A percentile compares a stretch with the other conserved stretches of the same genome.
Conservation (phyloP, 2,797 vertebrate genomes). For the Amniataba percoides region DNA sequence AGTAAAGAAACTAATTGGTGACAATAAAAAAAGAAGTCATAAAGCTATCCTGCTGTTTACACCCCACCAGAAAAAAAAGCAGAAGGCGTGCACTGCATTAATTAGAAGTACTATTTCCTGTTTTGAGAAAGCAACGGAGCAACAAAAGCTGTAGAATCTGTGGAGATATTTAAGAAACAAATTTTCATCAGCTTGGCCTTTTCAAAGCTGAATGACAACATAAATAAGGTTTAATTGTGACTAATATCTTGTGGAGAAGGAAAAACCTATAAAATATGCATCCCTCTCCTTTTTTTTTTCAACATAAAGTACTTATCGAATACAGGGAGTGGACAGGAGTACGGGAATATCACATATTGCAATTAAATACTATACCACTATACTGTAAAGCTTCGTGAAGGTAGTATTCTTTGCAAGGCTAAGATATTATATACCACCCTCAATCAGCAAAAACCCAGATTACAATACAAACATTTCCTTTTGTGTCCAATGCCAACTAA, state of each 20-base stretch:
- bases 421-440: background rate
- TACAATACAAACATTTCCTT: background rate
- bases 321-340: background rate
- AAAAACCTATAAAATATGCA: too few relatives aligned
- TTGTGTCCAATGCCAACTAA: background rate
- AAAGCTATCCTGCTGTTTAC: slow-evolving; percentile 2
- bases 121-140: background rate
- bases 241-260: too few relatives aligned
- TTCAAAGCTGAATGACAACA: background rate
- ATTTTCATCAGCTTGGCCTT: too few relatives aligned
- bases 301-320: background rate
- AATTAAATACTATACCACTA: background rate
- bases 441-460: background rate
- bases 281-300: background rate
- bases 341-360: background rate
- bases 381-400: background rate
- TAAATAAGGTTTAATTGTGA: background rate
- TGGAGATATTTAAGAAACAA: background rate
- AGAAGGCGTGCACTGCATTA: background rate
- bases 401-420: too few relatives aligned
- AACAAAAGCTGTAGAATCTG: background rate
- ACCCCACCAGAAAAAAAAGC: background rate
- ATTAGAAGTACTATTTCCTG: background rate
- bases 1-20: slow-evolving; percentile 1
- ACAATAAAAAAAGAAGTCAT: background rate